Conservation (phyloP, 2,888 invertebrate genomes). For the Drosophila percnosoma region DNA sequence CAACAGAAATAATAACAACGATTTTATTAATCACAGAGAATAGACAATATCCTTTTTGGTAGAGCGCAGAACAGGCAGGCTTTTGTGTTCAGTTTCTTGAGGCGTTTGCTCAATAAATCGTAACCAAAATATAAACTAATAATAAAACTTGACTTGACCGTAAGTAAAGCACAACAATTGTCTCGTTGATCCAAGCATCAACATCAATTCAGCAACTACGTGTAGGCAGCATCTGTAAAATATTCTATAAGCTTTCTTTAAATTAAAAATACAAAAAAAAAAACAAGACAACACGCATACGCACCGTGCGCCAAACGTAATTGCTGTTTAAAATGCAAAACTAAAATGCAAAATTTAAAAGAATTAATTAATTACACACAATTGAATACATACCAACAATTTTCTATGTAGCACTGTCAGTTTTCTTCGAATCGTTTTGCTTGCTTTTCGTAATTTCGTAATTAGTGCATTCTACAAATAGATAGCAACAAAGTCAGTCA, state of each 20-base stretch:
- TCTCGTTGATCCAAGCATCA: constrained; percentile 48
- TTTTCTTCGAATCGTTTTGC: constrained; percentile 61
- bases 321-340: constrained; percentile 25
- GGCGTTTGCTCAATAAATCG: constrained; percentile 19
- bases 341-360: constrained; percentile 7
- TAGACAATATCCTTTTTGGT: constrained; percentile 44
- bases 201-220: constrained; percentile 16
- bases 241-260: constrained; percentile 41
- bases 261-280: constrained; percentile 13
- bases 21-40: constrained; percentile 36
- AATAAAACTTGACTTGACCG: constrained; percentile 51
- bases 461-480: constrained; percentile 46
- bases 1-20: background rate
- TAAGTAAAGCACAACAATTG: constrained; percentile 59
- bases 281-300: constrained; percentile 62
- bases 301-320: constrained; percentile 65
- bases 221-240: constrained; percentile 56
- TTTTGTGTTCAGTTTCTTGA: constrained; percentile 53
- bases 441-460: constrained; percentile 56
- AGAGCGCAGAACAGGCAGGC: constrained; percentile 69
- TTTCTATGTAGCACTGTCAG: constrained; percentile 67
- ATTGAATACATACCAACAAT: constrained; percentile 13
- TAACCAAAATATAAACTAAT: constrained; percentile 27
- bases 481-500: constrained; percentile 31
- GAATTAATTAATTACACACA: constrained; percentile 8